Percentiles rank a stretch among this genome's conserved stretches.
Evolutionary conservation across 2,113 vertebrate genomes (phyloP).

Genomic region (Catharus bicknelli): DNA sequence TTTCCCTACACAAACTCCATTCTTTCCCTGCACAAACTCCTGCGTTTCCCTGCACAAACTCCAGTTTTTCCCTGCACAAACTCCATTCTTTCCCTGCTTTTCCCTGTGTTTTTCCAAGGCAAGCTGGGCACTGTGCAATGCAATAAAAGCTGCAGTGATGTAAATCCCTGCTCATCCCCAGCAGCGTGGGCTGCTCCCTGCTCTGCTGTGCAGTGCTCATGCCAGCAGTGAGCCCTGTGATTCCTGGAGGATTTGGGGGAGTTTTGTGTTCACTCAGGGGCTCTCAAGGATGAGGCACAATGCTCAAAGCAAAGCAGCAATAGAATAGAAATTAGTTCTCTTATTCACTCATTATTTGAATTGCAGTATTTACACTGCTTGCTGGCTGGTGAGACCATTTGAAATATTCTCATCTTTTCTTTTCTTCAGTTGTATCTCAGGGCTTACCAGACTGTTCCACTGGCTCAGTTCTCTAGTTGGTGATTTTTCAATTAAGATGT

Average conservation of each 20-base stretch:
- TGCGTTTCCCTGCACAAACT: no score
- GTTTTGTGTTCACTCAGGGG: background rate
- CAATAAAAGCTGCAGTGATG: background rate
- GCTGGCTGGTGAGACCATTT: conserved; percentile 36
- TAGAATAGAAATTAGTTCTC: background rate
- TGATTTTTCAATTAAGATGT: conserved; percentile 59
- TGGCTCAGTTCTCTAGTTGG: conserved; percentile 41
- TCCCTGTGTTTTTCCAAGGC: background rate
- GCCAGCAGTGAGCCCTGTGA: background rate
- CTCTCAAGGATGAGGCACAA: background rate
- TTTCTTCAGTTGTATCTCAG: conserved; percentile 29
- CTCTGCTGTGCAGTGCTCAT: fast-evolving
- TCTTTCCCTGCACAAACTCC: no score
- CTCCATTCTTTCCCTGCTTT: background rate
- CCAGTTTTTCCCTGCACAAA: no score
- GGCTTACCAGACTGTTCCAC: background rate
- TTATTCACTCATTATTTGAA: conserved; percentile 25
- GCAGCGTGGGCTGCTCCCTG: background rate
- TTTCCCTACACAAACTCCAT: no score
- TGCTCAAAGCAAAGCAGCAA: conserved; percentile 14
- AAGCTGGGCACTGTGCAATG: background rate
- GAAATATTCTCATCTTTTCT: conserved; percentile 39
- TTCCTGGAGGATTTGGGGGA: background rate
- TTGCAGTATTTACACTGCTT: background rate
- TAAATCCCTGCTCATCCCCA: background rate